Evolutionary conservation across 1,140 invertebrate species (phyloP), one percentile per base, ranked within the genome.

Genomic region (Oscheius sp.): DNA sequence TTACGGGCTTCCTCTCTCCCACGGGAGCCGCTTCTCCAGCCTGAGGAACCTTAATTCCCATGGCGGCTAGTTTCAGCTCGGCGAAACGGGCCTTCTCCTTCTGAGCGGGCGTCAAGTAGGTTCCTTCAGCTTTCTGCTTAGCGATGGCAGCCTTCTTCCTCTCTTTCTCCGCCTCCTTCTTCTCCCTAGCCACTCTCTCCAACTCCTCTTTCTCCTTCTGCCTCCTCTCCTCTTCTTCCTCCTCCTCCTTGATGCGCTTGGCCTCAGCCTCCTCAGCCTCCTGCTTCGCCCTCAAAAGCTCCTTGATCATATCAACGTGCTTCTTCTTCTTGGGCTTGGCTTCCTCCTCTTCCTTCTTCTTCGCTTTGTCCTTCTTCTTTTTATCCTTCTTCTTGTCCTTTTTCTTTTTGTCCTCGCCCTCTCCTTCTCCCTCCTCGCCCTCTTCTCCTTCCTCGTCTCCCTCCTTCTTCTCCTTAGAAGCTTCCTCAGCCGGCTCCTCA

Each of bases 271-370:
- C 72, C 32, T 59, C 10, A 10, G 63, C 55, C 23, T 73, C 68
- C 23, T 68, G 64, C 18, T 68, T 73, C 29, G 52, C 64, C 18
- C 32, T 45, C 29, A 74, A 29, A 31, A 68, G 28, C 31, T 74
- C 72, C 36, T 74, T 74, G 26, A 74, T 68, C 55, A 61, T 68
- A 32, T 68, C 52, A 34, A 68, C 66, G 26, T 68, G 66, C 45
- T 73, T 59, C 4, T 42, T 26, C 36, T 73, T 73, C 38, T 74
- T 42, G n/a, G 73, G 49, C 61, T 82, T 49, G 31, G 69, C 38
- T 20, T 70, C 77, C 36, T 77, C 38, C 77, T 95, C 93, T 85
- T 95, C 92, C 80, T 94, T 93, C 85, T 94, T 93, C 83, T 85
- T 79, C 15, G 79, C 65, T 59, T 92, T 91, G 13, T 91, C 87